Conservation (phyloP, 1,140 invertebrate species). For the Micrasema longulum region DNA sequence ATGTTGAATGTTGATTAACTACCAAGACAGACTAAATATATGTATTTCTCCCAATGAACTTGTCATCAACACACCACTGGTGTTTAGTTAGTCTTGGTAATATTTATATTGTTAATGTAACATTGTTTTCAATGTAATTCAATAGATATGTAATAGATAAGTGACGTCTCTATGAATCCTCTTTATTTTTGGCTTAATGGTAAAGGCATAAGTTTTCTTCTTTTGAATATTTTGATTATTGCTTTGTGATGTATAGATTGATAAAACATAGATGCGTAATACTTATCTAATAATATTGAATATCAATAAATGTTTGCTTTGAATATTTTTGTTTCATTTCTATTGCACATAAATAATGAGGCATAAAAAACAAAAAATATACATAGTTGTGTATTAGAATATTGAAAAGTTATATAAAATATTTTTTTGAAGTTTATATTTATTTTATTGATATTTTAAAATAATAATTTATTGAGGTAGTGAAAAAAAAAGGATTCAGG, state of each 20-base stretch:
- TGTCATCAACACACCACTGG: slow-evolving; percentile 49
- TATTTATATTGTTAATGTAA: slow-evolving; percentile 50
- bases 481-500: too few species aligned
- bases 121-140: slow-evolving; percentile 44
- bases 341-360: background rate
- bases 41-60: slow-evolving; percentile 55
- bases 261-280: slow-evolving; percentile 50
- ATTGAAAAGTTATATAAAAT: too few species aligned
- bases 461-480: too few species aligned
- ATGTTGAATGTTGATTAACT: slow-evolving; percentile 60
- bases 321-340: slow-evolving; percentile 20
- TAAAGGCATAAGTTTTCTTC: slow-evolving; percentile 36
- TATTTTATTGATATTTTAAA: too few species aligned
- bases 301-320: slow-evolving; percentile 54
- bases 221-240: slow-evolving; percentile 30
- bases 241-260: slow-evolving; percentile 42
- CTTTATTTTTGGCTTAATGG: slow-evolving; percentile 46
- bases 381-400: too few species aligned
- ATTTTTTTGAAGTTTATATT: too few species aligned
- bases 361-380: too few species aligned
- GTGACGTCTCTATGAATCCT: slow-evolving; percentile 50
- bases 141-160: slow-evolving; percentile 51
- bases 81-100: slow-evolving; percentile 70
- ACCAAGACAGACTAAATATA: slow-evolving; percentile 69
- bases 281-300: slow-evolving; percentile 54